phyloP scores from a whole-genome alignment of 1,140 invertebrate species.

The Gonioctena quinquepunctata region DNA sequence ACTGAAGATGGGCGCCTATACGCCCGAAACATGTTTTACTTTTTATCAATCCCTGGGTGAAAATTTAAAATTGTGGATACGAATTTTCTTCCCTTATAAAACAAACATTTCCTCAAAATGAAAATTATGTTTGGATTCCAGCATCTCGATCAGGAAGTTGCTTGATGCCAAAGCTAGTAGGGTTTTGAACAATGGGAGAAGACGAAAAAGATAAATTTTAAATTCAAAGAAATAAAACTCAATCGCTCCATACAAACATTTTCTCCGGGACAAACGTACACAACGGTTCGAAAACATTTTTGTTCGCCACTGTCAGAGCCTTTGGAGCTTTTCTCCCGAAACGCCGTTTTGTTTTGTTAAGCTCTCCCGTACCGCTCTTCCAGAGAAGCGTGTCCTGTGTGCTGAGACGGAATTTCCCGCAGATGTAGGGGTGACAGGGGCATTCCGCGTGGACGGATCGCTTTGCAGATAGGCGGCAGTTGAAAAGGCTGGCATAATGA shows the following conservation, averaged over 20 bases:
- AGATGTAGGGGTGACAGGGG: not conserved
- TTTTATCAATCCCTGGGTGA: no score
- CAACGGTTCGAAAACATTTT: not conserved
- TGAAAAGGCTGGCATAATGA: no score
- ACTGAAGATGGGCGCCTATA: no score
- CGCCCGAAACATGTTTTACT: no score
- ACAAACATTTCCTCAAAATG: not conserved
- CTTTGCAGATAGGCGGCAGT: no score
- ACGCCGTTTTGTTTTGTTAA: conserved; percentile 10
- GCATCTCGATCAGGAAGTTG: no score
- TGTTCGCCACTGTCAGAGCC: not conserved
- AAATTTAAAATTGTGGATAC: no score
- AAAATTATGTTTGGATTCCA: not conserved
- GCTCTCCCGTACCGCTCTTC: not conserved
- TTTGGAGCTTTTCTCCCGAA: not conserved
- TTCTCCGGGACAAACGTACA: not conserved
- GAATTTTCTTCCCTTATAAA: no score
- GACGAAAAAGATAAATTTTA: no score
- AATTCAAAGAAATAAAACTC: not conserved
- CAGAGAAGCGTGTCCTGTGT: not conserved
- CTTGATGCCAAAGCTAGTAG: no score
- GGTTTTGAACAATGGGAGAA: no score
- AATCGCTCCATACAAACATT: not conserved
- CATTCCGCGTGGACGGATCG: not conserved
- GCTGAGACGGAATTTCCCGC: not conserved